Percentiles rank a stretch among this genome's conserved stretches.
Conservation (phyloP, 2,113 vertebrate genomes). For the Callospermophilus lateralis region DNA sequence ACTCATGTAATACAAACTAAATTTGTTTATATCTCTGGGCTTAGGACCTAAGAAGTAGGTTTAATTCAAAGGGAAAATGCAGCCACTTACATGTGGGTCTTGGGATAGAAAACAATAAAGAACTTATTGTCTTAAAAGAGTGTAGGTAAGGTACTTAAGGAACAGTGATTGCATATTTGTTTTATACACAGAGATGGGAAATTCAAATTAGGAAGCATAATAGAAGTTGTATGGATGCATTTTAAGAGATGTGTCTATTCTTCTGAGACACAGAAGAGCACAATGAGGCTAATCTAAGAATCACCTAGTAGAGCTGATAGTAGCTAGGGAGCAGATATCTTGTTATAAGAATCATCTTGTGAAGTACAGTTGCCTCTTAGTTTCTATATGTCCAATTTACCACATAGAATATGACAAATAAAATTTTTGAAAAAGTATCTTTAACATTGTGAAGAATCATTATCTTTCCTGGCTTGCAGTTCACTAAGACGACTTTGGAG, state of each 20-base stretch:
- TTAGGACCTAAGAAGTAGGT: background rate
- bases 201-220: background rate
- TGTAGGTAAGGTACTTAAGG: background rate
- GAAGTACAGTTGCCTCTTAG: background rate
- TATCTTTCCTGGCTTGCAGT: background rate
- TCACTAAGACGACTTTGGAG: constrained; percentile 28
- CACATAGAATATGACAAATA: background rate
- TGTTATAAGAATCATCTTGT: background rate
- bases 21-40: background rate
- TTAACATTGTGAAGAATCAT: background rate
- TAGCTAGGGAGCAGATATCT: background rate
- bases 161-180: accelerated
- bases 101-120: background rate
- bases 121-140: background rate
- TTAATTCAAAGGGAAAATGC: background rate
- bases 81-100: background rate
- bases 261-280: background rate
- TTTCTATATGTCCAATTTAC: background rate
- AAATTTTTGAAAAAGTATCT: background rate
- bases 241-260: background rate
- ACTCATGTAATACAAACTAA: background rate
- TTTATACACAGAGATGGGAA: background rate
- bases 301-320: no score
- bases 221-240: background rate
- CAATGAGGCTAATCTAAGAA: background rate